Evolutionary conservation across 2,113 vertebrate species (phyloP), one percentile per base, ranked within the genome.

Genomic region (Myxocyprinus asiaticus): DNA sequence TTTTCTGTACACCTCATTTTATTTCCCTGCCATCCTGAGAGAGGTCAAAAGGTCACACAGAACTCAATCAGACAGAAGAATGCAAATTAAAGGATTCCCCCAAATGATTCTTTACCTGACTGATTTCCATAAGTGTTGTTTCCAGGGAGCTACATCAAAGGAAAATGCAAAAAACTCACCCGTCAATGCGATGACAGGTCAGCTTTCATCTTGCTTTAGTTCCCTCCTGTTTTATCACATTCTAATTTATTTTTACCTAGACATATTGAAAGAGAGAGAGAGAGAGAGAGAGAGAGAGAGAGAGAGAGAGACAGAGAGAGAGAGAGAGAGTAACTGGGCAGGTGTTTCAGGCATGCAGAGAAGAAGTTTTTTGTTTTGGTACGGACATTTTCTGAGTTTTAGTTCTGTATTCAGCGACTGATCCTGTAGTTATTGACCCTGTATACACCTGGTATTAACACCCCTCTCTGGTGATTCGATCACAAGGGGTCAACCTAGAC

Each of bases 141-240:
- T 82, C 72, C 55, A 50, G 42, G 47, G 80, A 76, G 61, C 14
- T 11, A 84, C 76, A 84, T 84, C 80, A 84, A 82, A 84, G 80
- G 65, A 62, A 66, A 47, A 33, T 11, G 45, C 12, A 56, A 79
- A 82, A 73, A 61, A 53, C 47, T 45, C 48, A 43, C 65, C 79
- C n/a, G 56, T 75, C 76, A 67, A 51, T 17, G 53, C 81, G 15
- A 75, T 82, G 80, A 81, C 77, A 79, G 80, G 66, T 61, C 51
- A 79, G 76, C 83, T 82, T 84, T 82, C 80, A 79, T 84, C 83
- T 82, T n/a, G 42, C 55, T 72, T 77, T 73, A 80, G 76, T 80
- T 65, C 72, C 47, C 33, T 66, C 59, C 42, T 68, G 69, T 81
- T 81, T 71, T 84, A 81, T 81, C 80, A 76, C 55, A 48, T 43